A percentile compares a stretch with the other conserved stretches of the same genome.
Conservation (phyloP, 2,113 vertebrate species). For the Cichladusa arquata region DNA sequence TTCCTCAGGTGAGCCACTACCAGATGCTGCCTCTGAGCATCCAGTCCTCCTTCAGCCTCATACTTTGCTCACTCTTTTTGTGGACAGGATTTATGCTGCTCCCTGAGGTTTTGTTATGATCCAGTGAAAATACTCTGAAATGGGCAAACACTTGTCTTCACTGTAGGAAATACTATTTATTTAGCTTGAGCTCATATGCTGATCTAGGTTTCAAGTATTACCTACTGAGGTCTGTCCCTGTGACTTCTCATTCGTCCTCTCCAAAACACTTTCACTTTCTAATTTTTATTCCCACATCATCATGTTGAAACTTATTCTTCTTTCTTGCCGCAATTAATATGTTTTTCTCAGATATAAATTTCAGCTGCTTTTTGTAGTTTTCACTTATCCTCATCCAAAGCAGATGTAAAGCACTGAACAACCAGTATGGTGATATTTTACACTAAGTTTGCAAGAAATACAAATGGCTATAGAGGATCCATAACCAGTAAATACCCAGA, state of each 20-base stretch:
- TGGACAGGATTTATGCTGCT: background rate
- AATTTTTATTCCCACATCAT: background rate
- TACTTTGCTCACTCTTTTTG: background rate
- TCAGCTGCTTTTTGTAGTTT: background rate
- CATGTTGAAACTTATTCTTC: background rate
- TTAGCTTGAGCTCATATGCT: background rate
- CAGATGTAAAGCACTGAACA: background rate
- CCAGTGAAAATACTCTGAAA: background rate
- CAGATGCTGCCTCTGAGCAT: background rate
- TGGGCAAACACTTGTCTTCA: background rate
- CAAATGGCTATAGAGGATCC: background rate
- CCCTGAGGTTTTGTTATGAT: background rate
- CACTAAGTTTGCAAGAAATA: background rate
- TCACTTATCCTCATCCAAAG: background rate
- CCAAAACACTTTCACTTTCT: background rate
- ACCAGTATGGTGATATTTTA: background rate
- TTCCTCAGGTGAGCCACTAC: background rate
- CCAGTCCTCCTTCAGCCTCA: background rate
- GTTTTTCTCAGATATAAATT: background rate
- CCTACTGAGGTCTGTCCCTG: background rate
- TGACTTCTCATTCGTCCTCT: background rate
- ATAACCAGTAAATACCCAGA: background rate
- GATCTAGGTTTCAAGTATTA: background rate
- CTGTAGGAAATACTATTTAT: background rate
- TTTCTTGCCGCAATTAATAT: background rate